phyloP scores from a whole-genome alignment of 30 jellyfish, hydroid and myxozoan species.

The Phacellophora camtschatica region DNA sequence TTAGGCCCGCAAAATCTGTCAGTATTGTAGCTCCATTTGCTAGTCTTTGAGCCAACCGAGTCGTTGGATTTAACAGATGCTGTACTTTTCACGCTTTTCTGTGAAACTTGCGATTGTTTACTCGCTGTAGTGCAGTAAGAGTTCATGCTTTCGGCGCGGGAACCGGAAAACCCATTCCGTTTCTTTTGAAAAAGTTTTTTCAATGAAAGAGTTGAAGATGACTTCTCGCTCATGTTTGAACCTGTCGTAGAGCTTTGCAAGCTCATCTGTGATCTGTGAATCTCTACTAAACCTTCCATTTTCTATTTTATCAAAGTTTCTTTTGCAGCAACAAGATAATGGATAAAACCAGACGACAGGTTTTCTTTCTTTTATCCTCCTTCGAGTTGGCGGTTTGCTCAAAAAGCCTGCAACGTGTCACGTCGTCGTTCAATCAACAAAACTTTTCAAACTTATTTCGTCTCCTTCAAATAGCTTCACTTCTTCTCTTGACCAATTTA shows the following conservation, averaged over 20 bases:
- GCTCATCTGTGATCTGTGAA: slow-evolving; percentile 45
- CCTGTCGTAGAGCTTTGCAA: slow-evolving; percentile 4
- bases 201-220: slow-evolving; percentile 55
- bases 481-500: background rate
- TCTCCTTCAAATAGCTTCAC: too few relatives aligned
- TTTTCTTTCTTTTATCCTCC: too few relatives aligned
- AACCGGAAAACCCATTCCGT: slow-evolving; percentile 19
- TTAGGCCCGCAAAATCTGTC: slow-evolving; percentile 60
- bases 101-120: background rate
- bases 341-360: too few relatives aligned
- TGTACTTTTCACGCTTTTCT: background rate
- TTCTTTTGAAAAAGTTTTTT: slow-evolving; percentile 41
- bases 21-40: slow-evolving; percentile 41
- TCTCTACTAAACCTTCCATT: slow-evolving; percentile 63
- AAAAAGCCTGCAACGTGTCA: too few relatives aligned
- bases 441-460: too few relatives aligned
- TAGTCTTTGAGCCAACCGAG: slow-evolving; percentile 22
- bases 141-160: slow-evolving; percentile 45
- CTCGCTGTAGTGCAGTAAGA: slow-evolving; percentile 43
- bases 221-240: slow-evolving; percentile 16
- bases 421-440: too few relatives aligned
- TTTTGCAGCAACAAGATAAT: too few relatives aligned
- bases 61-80: slow-evolving; percentile 18
- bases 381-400: too few relatives aligned
- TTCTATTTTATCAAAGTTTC: too few relatives aligned